Evolutionary conservation across 2,888 invertebrate species (phyloP), one percentile per base, ranked within the genome.

Genomic region (Lordiphosa fenestrarum): DNA sequence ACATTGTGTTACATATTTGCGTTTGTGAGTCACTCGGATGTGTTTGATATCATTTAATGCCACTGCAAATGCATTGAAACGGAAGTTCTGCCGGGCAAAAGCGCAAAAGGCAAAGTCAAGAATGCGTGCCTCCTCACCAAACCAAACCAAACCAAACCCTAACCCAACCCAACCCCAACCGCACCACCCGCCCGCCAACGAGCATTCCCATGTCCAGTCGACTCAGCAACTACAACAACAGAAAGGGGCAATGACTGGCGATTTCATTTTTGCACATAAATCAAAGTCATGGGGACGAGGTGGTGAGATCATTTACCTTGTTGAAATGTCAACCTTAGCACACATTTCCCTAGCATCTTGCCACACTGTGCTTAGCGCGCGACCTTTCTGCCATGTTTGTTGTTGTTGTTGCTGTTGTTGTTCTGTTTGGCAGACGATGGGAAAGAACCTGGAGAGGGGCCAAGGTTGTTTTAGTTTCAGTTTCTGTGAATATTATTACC

Each of bases 241-340:
- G 15, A 58, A 56, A 60, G 70, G 76, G 68, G 71, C 84, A 83
- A 84, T 77, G 77, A 77, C 77, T 84, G 77, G 77, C 81, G 66
- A 41, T 51, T 25, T 41, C 41, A 33, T 51, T 51, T 40, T 51
- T 40, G 39, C 30, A 30, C 30, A 30, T 30, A 30, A 30, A 30
- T 30, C 30, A 30, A 30, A 30, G 30, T 30, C 30, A 30, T 30
- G 41, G 6, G 41, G 19, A 12, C 6, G 12, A 12, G 33, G 9
- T 19, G 40, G 40, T 40, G 40, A 21, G 59, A 65, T 65, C 53
- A 59, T 66, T 66, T 59, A 65, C 66, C 64, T 65, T 66, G 49
- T 39, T 44, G 39, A 64, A 64, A 56, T 66, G 66, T 59, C 66
- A 65, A 50, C 40, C 30, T 50, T 48, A 30, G 63, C 19, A 35